Evolutionary conservation across 1,140 invertebrate species (phyloP).

Genomic region (Oreohelix idahoensis): DNA sequence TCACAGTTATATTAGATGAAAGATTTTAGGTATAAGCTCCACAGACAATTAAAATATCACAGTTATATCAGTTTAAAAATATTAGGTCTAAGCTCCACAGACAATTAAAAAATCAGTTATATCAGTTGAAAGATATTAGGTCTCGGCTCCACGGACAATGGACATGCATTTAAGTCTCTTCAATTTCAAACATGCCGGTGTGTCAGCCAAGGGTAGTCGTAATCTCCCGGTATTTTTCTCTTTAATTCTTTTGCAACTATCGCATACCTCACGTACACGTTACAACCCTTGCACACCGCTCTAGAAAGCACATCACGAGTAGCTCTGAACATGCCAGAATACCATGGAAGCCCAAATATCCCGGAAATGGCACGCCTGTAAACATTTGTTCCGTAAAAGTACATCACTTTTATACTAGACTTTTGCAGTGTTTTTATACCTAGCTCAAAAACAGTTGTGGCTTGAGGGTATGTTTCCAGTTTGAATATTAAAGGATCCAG

Average conservation of each 20-base stretch:
- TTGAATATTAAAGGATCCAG: not conserved
- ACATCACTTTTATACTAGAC: not conserved
- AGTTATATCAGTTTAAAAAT: too few species aligned
- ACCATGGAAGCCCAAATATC: conserved; percentile 1
- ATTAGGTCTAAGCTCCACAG: too few species aligned
- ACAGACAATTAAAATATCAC: too few species aligned
- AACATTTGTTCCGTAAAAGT: not conserved
- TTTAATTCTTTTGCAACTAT: not conserved
- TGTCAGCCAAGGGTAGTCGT: conserved; percentile 4
- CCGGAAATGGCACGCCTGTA: not conserved
- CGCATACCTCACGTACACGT: conserved; percentile 1
- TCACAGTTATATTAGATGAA: too few species aligned
- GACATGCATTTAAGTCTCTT: too few species aligned
- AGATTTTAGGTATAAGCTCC: too few species aligned
- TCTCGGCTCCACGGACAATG: too few species aligned
- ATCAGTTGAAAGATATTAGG: too few species aligned
- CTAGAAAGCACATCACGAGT: not conserved
- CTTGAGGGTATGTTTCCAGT: not conserved
- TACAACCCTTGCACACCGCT: not conserved
- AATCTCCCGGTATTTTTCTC: not conserved
- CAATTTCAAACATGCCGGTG: not conserved
- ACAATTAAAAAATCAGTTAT: too few species aligned
- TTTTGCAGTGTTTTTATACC: not conserved
- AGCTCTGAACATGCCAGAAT: not conserved
- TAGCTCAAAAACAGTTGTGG: not conserved